phyloP scores from a whole-genome alignment of 2,888 invertebrate species.

The Strigamia transsilvanica region DNA sequence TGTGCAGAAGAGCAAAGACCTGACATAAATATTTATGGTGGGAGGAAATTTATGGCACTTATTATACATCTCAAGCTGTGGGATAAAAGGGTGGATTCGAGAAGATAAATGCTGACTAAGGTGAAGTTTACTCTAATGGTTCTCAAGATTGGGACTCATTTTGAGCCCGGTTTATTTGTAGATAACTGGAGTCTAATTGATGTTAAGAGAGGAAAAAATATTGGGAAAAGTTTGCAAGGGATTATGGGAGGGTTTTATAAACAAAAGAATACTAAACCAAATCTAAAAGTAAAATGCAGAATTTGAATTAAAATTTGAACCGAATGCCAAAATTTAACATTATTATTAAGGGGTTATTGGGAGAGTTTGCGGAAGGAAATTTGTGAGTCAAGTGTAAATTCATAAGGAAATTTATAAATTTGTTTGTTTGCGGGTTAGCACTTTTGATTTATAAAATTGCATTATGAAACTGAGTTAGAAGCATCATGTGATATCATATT shows the following conservation, averaged over 20 bases:
- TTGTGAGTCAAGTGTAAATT: no score
- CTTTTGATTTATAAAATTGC: no score
- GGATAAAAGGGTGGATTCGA: constrained; percentile 43
- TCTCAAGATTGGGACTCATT: constrained; percentile 45
- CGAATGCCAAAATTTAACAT: no score
- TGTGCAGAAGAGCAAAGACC: constrained; percentile 21
- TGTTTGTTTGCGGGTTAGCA: no score
- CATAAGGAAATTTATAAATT: no score
- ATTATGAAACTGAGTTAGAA: no score
- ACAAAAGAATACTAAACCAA: neutral
- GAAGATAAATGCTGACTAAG: constrained; percentile 45
- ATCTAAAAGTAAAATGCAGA: no score
- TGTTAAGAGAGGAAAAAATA: constrained; percentile 11
- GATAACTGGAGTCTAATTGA: constrained; percentile 28
- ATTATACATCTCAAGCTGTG: constrained; percentile 40
- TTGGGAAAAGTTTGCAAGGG: neutral
- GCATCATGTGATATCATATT: no score
- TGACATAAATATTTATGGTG: constrained; percentile 48
- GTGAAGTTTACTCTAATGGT: constrained; percentile 47
- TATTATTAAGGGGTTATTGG: no score
- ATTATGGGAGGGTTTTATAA: neutral
- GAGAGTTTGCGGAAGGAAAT: no score
- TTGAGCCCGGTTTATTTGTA: constrained; percentile 46
- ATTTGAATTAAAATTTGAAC: no score
- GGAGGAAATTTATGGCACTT: constrained; percentile 35